Conservation (phyloP, 2,113 vertebrate genomes). For the Scomber colias region DNA sequence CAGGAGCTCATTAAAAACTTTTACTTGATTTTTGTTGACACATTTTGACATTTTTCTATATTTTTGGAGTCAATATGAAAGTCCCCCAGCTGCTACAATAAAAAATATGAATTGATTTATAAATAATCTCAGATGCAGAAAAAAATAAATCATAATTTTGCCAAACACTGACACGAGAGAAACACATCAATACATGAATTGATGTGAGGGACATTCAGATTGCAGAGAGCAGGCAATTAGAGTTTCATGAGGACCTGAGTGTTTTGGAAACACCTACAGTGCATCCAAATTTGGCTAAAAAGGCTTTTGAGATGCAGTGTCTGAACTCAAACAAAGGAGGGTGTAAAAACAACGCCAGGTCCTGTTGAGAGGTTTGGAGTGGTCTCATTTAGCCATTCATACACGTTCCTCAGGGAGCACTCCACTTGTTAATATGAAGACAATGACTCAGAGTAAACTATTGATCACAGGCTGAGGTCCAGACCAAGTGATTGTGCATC, state of each 20-base stretch:
- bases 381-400: slow-evolving; percentile 81
- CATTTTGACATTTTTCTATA: slow-evolving; percentile 35
- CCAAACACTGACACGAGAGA: slow-evolving; percentile 63
- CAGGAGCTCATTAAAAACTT: slow-evolving; percentile 41
- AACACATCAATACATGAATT: slow-evolving; percentile 68
- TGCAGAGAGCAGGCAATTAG: slow-evolving; percentile 68
- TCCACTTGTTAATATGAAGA: slow-evolving; percentile 80
- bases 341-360: slow-evolving; percentile 75
- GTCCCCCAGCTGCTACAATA: slow-evolving; percentile 54
- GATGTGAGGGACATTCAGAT: slow-evolving; percentile 74
- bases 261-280: slow-evolving; percentile 79
- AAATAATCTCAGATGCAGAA: slow-evolving; percentile 67
- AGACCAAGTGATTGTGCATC: slow-evolving; percentile 77
- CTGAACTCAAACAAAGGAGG: slow-evolving; percentile 76
- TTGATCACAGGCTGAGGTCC: slow-evolving; percentile 76
- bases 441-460: slow-evolving; percentile 82
- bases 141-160: slow-evolving; percentile 58
- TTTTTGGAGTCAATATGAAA: slow-evolving; percentile 58
- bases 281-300: slow-evolving; percentile 78
- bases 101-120: slow-evolving; percentile 75
- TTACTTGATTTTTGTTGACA: slow-evolving; percentile 36
- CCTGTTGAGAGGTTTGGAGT: slow-evolving; percentile 76
- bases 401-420: slow-evolving; percentile 76
- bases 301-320: slow-evolving; percentile 69
- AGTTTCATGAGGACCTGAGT: slow-evolving; percentile 71